Base-by-base conservation (phyloP, 1,140 invertebrate genomes). In the Bicyclus anynana region DNA sequence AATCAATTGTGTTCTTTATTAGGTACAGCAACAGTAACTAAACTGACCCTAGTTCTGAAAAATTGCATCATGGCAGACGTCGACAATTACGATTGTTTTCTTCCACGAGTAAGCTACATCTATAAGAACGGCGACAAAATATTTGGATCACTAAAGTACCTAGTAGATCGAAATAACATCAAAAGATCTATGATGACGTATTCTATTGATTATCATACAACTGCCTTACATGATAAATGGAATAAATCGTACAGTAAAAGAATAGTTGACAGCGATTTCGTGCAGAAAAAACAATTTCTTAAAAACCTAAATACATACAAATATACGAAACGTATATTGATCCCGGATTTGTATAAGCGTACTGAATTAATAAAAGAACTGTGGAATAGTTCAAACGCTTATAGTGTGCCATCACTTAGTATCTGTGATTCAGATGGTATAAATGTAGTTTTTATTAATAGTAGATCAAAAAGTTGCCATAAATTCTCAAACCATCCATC, bases 291-390 rank as follows among this genome's bases (percentile, higher is more conserved):
- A 20, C 38, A 13, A 13, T 44, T 16, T 12, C 20, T 29, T 44
- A 53, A 18, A 16, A 44, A 44, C 6, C 23, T 44, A 13, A 44
- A 53, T 44, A 44, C 33, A 29, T 44, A 44, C 26, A 53, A 16
- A 29, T 44, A 21, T 16, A 44, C 13, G 17, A 53, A 20, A 7
- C 7, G n/a, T 2, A 35, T 17, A 29, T 16, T 7, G 9, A 5
- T 7, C 5, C 16, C 4, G 5, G 5, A 26, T 52, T 7, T n/a
- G 42, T 7, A 38, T 17, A 13, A 20, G 0, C 12, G 9, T 21
- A 17, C 1, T 37, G 16, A 20, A 37, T 13, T 20, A 21, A 5
- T 20, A 37, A 18, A 5, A 2, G 44, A 17, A 29, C 1, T 20
- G 10, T 7, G 17, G 13, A 33, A 12, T 10, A 9, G 2, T 29